A percentile compares a stretch with the other conserved stretches of the same genome.
Evolutionary conservation across 2,113 vertebrate species (phyloP).

Genomic region (Myotis lucifugus): DNA sequence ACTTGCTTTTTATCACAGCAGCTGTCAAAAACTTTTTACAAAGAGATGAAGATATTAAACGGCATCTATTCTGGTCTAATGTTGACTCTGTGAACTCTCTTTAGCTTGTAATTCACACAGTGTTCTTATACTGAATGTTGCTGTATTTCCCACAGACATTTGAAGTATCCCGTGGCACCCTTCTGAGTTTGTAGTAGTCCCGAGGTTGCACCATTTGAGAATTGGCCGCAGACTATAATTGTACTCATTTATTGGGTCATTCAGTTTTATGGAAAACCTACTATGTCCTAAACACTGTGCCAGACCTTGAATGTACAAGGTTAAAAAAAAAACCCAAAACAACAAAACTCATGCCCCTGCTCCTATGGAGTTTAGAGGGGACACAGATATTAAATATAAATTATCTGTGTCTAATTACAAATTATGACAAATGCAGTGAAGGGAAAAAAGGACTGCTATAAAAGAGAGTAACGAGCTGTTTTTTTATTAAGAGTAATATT

Average conservation of each 20-base stretch:
- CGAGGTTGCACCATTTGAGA: neutral
- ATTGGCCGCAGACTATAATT: neutral
- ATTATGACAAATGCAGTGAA: neutral
- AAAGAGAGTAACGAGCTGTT: neutral
- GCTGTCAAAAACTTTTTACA: neutral
- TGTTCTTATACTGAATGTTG: neutral
- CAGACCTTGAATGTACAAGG: neutral
- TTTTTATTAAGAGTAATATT: neutral
- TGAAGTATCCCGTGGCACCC: neutral
- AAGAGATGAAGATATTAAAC: neutral
- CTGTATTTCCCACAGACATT: neutral
- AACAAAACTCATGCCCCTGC: neutral
- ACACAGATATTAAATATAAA: neutral
- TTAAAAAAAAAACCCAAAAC: neutral
- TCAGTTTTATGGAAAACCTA: neutral
- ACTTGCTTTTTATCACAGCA: conserved; percentile 10
- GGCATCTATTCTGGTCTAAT: neutral
- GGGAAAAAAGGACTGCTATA: neutral
- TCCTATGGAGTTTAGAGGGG: neutral
- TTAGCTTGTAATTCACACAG: conserved; percentile 4
- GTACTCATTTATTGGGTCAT: neutral
- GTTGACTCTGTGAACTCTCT: neutral
- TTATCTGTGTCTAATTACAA: conserved; percentile 11
- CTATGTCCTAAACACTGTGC: neutral
- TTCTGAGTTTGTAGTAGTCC: neutral